Base-by-base conservation (phyloP, 2,113 vertebrate genomes). In the Phainopepla nitens region DNA sequence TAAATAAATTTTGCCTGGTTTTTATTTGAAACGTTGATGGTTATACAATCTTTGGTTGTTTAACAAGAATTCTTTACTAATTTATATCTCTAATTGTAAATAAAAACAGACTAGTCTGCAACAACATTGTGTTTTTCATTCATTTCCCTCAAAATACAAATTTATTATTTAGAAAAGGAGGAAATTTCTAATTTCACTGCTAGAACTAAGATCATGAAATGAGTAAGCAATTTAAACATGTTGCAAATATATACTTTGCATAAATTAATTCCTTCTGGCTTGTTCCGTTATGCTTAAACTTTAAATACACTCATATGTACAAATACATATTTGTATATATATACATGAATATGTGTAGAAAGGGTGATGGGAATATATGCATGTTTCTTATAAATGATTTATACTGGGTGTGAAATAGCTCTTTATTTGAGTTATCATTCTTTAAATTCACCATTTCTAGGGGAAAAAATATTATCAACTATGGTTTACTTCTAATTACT, bases 61-160 rank as follows among this genome's bases (percentile, higher is more conserved):
- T 98, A 99, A 99, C 96, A 95, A 98, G 97, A 98, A 98, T 98
- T 99, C 99, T 99, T 99, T 99, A 99, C 98, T 99, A 99, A 99
- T 99, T 99, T 99, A 99, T 99, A 99, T 99, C 98, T 98, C 97
- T 98, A 98, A 99, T 98, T 99, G 99, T 99, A 99, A 99, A 99
- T 99, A 99, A 99, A 98, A 98, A 97, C 96, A 98, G 98, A 98
- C 98, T 98, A 98, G 98, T 98, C 97, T 98, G 97, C 97, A 98
- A 98, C 97, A 97, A 95, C 87, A 45, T 78, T 91, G 96, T 93
- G 95, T 93, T 90, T 90, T 94, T 95, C 56, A 1, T 97, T 98
- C 91, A 79, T 97, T 97, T 96, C 25, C 96, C 51, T 78, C 60
- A 1, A 79, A 83, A 83, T 80, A 87, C 13, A 66, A 84, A 64